A percentile compares a stretch with the other conserved stretches of the same genome.
These are phyloP conservation scores for Cairina moschata DNA, from an alignment of 2,113 vertebrate species.

Conservation along the genomic window DNA sequence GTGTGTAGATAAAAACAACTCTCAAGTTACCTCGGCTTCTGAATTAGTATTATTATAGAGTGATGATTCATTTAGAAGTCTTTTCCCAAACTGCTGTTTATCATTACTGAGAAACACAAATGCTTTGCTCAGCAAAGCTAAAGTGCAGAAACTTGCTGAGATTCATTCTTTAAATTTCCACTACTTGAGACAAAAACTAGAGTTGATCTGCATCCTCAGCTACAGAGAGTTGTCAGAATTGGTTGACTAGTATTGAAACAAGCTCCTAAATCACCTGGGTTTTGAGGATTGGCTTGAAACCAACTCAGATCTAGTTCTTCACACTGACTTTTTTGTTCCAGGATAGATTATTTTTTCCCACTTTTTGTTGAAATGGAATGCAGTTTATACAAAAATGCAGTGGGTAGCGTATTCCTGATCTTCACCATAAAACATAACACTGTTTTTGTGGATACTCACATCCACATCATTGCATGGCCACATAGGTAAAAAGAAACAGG, in stretches of 20 bases:
- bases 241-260: background rate
- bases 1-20: background rate
- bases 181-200: conserved; percentile 12
- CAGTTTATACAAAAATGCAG: background rate
- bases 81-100: conserved; percentile 33
- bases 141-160: conserved; percentile 40
- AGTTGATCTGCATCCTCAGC: conserved; percentile 31
- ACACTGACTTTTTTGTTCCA: background rate
- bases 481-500: background rate
- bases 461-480: too few relatives aligned
- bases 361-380: background rate
- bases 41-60: background rate
- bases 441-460: background rate
- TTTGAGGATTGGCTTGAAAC: background rate
- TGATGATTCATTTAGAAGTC: conserved; percentile 6
- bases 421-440: background rate
- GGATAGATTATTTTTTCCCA: background rate
- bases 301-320: background rate
- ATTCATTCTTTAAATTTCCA: conserved; percentile 18
- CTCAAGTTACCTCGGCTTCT: background rate
- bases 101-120: background rate
- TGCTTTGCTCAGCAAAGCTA: background rate
- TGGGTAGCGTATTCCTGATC: background rate
- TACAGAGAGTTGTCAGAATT: background rate
- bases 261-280: background rate